Evolutionary conservation across 2,113 vertebrate species (phyloP).

Genomic region (human): GRCh38 chr1:16346001-16346500

Average conservation of each 20-base stretch:
- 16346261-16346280: conserved; percentile 21
- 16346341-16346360: not conserved
- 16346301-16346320: not conserved
- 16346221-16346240: conserved; percentile 16
- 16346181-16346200: not conserved
- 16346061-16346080: not conserved
- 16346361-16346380: conserved; percentile 34
- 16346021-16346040: not conserved
- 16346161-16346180: not conserved
- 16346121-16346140: not conserved
- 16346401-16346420: not conserved
- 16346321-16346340: not conserved
- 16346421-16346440: no score
- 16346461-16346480: no score
- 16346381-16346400: not conserved
- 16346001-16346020: not conserved
- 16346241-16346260: not conserved
- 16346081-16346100: not conserved
- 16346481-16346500: no score
- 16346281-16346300: not conserved
- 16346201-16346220: not conserved
- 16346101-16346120: not conserved
- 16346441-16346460: no score
- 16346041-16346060: not conserved
- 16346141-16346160: not conserved